Evolutionary conservation across 1,140 invertebrate genomes (phyloP), one percentile per base, ranked within the genome.

Genomic region (Helicoverpa zea): DNA sequence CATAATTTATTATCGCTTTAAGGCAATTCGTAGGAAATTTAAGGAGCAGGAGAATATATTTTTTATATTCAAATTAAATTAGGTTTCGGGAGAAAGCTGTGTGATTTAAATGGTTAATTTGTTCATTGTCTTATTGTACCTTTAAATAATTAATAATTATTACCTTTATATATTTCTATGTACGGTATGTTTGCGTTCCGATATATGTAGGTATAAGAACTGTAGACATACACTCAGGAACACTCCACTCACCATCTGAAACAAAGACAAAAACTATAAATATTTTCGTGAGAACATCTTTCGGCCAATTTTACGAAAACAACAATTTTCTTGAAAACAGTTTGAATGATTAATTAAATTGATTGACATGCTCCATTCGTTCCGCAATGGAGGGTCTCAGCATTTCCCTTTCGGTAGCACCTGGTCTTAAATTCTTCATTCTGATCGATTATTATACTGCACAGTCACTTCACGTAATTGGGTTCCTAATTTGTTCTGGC

Each of bases 341-440:
- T 88, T 89, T 89, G 85, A 92, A 90, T 90, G 91, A 93, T 93
- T 92, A 94, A 94, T 93, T 93, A 93, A 90, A 81, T 81, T 87
- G 84, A 90, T 94, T 91, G 90, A 90, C 89, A 92, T 87, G 90
- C 83, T 82, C 83, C 84, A 90, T 94, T 91, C 87, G 90, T 81
- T 86, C 81, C 91, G 81, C 89, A 80, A 86, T 80, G 92, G 89
- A 87, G 88, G 92, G 90, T 91, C 90, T 86, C 68, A 83, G 66
- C 84, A 81, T 77, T 86, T 79, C 85, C 84, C 87, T 84, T 80
- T 84, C 81, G 83, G 88, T 83, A 82, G 88, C 90, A 91, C 89
- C 90, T 91, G 89, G 83, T 81, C 79, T 84, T 76, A 76, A 76
- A 78, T 66, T 87, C 81, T 87, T 88, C 86, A 83, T 87, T 89